phyloP scores from a whole-genome alignment of 2,888 invertebrate species.

The Argyra leucocephala region DNA sequence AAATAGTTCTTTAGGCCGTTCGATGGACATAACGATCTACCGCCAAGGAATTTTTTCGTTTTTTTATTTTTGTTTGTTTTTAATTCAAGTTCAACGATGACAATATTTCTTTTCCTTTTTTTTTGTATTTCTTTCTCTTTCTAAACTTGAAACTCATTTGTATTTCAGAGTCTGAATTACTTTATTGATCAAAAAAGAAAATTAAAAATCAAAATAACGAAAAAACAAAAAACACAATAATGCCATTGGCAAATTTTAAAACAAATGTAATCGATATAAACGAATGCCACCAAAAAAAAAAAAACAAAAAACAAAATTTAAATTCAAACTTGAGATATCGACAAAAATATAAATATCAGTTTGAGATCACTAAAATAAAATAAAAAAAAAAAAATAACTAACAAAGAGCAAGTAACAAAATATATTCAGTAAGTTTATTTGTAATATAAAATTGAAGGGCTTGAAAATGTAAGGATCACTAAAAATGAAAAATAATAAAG shows the following conservation, averaged over 20 bases:
- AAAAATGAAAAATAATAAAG: no score
- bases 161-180: neutral
- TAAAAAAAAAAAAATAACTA: neutral
- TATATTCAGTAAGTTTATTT: neutral
- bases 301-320: no score
- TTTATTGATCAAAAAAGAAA: neutral
- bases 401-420: neutral
- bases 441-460: neutral
- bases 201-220: neutral
- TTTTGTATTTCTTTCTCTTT: neutral
- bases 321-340: neutral
- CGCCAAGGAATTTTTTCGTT: neutral
- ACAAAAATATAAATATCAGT: slow-evolving; percentile 1
- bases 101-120: neutral
- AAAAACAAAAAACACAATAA: neutral
- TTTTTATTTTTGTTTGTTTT: neutral
- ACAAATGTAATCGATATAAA: neutral
- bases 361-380: neutral
- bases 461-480: no score
- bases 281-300: no score
- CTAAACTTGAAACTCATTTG: neutral
- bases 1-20: neutral
- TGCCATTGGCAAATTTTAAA: neutral
- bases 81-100: neutral
- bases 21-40: neutral